Evolutionary conservation across 2,888 invertebrate species (phyloP).

Genomic region (Thereva nobilitata): DNA sequence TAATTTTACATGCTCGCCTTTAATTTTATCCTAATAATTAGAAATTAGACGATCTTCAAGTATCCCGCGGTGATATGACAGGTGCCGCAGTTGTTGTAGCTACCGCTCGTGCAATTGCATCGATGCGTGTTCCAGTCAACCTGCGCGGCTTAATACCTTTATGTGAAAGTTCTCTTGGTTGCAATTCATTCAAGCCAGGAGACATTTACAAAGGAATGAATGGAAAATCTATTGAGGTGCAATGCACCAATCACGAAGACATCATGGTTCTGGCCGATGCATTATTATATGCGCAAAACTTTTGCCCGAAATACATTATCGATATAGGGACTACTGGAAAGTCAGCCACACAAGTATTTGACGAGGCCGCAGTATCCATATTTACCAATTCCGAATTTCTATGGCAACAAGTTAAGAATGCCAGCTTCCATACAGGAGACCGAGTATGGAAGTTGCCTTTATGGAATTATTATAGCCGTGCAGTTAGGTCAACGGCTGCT

Average conservation of each 20-base stretch:
- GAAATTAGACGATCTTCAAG: conserved; percentile 43
- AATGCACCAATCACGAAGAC: conserved; percentile 79
- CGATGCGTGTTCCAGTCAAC: conserved; percentile 72
- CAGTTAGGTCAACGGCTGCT: conserved; percentile 56
- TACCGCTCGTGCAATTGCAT: conserved; percentile 70
- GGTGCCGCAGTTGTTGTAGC: conserved; percentile 80
- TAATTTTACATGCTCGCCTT: not conserved
- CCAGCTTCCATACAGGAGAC: conserved; percentile 76
- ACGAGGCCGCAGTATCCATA: conserved; percentile 71
- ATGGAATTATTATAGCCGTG: conserved; percentile 68
- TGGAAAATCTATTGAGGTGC: conserved; percentile 69
- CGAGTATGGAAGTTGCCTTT: conserved; percentile 83
- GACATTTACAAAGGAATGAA: conserved; percentile 76
- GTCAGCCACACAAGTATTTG: conserved; percentile 67
- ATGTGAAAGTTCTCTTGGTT: conserved; percentile 80
- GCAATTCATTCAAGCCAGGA: conserved; percentile 76
- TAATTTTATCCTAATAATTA: no score
- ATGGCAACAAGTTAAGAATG: conserved; percentile 68
- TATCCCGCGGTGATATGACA: conserved; percentile 83
- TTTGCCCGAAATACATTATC: conserved; percentile 69
- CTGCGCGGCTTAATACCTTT: conserved; percentile 74
- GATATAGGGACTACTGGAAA: conserved; percentile 81
- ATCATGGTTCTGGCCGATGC: conserved; percentile 78
- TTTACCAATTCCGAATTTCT: conserved; percentile 74
- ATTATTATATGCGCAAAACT: conserved; percentile 70